Evolutionary conservation across 2,113 vertebrate species (phyloP).

Genomic region (Phalacrocorax aristotelis): DNA sequence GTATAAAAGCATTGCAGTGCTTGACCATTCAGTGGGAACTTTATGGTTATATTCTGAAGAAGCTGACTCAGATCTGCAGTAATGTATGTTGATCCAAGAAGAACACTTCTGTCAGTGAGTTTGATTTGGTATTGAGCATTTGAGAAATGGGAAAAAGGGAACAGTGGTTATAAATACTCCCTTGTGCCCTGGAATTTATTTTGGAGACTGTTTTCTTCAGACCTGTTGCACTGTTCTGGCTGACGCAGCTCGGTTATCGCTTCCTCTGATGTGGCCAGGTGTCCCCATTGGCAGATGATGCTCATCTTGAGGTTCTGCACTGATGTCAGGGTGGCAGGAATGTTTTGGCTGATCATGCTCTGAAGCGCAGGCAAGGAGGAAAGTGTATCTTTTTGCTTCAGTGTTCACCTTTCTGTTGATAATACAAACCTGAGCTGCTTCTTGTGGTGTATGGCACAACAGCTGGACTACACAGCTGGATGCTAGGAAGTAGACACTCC

Average conservation of each 20-base stretch:
- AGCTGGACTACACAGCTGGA: background rate
- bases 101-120: background rate
- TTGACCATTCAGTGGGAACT: background rate
- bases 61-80: background rate
- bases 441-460: background rate
- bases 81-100: background rate
- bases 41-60: background rate
- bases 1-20: background rate
- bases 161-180: background rate
- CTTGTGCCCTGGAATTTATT: background rate
- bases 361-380: background rate
- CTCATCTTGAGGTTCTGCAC: background rate
- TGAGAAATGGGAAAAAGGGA: background rate
- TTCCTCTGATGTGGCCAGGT: background rate
- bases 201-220: background rate
- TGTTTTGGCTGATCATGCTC: background rate
- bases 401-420: background rate
- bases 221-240: background rate
- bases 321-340: background rate
- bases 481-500: background rate
- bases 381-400: background rate
- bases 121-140: background rate
- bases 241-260: background rate
- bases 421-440: background rate
- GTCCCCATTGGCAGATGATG: background rate